These are phyloP conservation scores for Sepioteuthis lessoniana DNA, from an alignment of 2,888 invertebrate species.

Conservation along the genomic window DNA sequence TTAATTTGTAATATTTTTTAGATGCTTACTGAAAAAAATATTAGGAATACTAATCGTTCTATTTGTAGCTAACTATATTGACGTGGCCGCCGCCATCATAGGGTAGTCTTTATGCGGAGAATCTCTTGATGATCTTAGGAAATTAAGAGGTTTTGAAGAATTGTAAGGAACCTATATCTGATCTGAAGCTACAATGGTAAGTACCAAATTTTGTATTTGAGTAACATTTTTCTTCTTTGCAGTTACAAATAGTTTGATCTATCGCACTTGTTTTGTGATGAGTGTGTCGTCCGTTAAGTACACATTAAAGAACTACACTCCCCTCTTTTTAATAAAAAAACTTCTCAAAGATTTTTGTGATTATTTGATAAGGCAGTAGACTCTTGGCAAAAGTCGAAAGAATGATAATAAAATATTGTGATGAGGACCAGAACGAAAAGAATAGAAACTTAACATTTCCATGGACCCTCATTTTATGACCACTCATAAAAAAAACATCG, in stretches of 20 bases:
- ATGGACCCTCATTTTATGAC: not conserved
- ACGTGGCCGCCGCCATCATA: conserved; percentile 46
- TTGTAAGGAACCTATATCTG: not conserved
- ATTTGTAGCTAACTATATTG: not conserved
- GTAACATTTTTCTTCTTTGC: not conserved
- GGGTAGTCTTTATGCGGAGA: not conserved
- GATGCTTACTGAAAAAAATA: not conserved
- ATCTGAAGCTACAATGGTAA: not conserved
- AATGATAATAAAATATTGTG: not conserved
- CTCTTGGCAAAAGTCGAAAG: not conserved
- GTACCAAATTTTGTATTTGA: not conserved
- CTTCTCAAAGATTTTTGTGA: not conserved
- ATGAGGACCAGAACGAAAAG: not conserved
- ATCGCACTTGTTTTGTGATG: not conserved
- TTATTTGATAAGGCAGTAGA: not conserved
- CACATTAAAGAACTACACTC: not conserved
- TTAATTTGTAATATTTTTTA: not conserved
- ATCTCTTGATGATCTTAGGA: conserved; percentile 2
- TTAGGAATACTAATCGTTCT: not conserved
- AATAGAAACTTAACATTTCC: not conserved
- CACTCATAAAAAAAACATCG: not conserved
- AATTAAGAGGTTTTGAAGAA: not conserved
- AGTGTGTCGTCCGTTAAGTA: not conserved
- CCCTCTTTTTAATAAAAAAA: not conserved
- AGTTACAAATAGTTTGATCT: not conserved